Evolutionary conservation across 2,888 invertebrate genomes (phyloP), one percentile per base, ranked within the genome.

Genomic region (Stenchaetothrips biformis): DNA sequence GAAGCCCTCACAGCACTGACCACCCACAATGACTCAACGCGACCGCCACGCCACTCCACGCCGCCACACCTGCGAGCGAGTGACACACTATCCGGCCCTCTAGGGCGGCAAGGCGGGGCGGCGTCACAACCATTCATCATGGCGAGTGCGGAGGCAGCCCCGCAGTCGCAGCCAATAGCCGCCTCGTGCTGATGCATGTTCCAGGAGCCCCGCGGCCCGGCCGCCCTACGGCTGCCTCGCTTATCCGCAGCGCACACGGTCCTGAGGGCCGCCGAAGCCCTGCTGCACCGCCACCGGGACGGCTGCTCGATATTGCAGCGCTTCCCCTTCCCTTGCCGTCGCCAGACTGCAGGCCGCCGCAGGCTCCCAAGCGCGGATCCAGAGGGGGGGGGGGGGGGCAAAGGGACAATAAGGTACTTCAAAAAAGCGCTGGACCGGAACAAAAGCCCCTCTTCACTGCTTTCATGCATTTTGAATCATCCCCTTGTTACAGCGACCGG

Each of bases 21-120:
- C 67, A 21, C 25, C 21, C 67, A 21, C 67, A 74, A 74, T 74
- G 67, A 74, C 67, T 74, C 67, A 74, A 21, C 25, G 67, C 67
- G 21, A n/a, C 67, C 25, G 67, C 25, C n/a, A n/a, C n/a, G n/a
- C n/a, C n/a, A n/a, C n/a, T n/a, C n/a, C n/a, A n/a, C n/a, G n/a
- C n/a, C n/a, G 53, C 53, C 53, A 13, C 53, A 4, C 9, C 53
- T 53, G 53, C 53, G 16, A n/a, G n/a, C n/a, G n/a, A 18, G 16
- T 53, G 53, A 53, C 53, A 53, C 53, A 53, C 13, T 53, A 4
- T 4, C 53, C 13, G 16, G 37, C 18, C 53, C 13, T 53, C 53
- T 7, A 13, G 4, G 53, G 53, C 53, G 9, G 13, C 4, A 53
- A n/a, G 53, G 53, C 13, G 53, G 53, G 53, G 9, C 53, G 8